Evolutionary conservation across 1,140 invertebrate species (phyloP), one percentile per base, ranked within the genome.

Genomic region (Rhyacophila brunnea): DNA sequence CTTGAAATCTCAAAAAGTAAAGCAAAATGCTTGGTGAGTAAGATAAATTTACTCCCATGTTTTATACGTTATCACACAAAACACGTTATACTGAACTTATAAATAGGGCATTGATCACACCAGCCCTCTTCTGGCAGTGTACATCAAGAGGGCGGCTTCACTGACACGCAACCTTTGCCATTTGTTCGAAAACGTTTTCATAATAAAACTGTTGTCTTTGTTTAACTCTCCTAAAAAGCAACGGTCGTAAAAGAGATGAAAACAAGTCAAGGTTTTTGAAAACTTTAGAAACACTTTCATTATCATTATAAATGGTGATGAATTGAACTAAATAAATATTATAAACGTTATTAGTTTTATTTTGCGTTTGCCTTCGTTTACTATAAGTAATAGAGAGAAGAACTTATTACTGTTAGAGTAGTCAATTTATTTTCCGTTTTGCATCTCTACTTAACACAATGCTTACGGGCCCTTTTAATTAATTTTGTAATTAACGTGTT

Each of bases 111-210:
- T 51, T 57, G 58, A 60, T 56, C 49, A 52, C 49, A 46, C 49
- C 40, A 51, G 60, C 54, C 38, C 52, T 36, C 17, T 11, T 20
- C 50, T 35, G 36, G 48, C 23, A 42, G 18, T 42, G 34, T 48
- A 53, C 52, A 50, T 45, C 47, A 44, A 42, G 49, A 62, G 54
- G 60, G 60, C 53, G 54, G 60, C 56, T 62, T 57, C 47, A 42
- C 38, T 45, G 48, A 53, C 60, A 63, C 49, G 60, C 56, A 58
- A 63, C 55, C 60, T 63, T 58, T 58, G 47, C 28, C 55, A 53
- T 58, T 58, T 58, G 51, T 49, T 58, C 18, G 38, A 47, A 35
- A 51, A 58, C 56, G 38, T 55, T 58, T 58, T 63, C 55, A 63
- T 54, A 58, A 51, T 52, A 44, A 44, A 32, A 58, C 6, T 13